Percentiles rank a stretch among this genome's conserved stretches.
Evolutionary conservation across 2,797 vertebrate species (phyloP).

Genomic region (Myotis daubentonii): DNA sequence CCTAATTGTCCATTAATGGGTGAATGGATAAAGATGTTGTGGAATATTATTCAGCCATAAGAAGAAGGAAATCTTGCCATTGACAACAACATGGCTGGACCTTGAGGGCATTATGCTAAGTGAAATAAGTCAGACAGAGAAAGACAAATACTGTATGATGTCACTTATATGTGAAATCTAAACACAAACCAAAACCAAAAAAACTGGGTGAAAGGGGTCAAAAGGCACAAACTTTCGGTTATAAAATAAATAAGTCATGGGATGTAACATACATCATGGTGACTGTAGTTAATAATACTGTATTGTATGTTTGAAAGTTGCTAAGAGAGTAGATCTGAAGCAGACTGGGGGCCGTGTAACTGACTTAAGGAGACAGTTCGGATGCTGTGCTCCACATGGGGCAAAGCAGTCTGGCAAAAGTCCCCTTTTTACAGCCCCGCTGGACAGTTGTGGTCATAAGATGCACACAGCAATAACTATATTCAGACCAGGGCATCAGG

Average conservation of each 20-base stretch:
- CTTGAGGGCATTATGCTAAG: not conserved
- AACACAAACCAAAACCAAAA: not conserved
- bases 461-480: not conserved
- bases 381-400: not conserved
- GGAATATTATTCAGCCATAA: not conserved
- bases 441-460: not conserved
- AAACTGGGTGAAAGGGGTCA: not conserved
- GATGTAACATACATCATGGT: not conserved
- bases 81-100: not conserved
- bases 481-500: not conserved
- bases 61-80: not conserved
- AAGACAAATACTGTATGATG: not conserved
- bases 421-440: not conserved
- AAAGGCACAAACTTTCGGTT: not conserved
- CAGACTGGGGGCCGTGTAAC: not conserved
- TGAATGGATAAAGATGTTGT: not conserved
- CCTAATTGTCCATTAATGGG: not conserved
- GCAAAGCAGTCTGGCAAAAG: not conserved
- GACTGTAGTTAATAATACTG: not conserved
- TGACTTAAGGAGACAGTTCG: not conserved
- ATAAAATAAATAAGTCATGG: not conserved
- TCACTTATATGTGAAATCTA: not conserved
- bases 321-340: not conserved
- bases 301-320: not conserved
- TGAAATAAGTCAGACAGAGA: not conserved